A percentile compares a stretch with the other conserved stretches of the same genome.
Conservation (phyloP, 2,797 vertebrate species). For the Centropyge bicolor region DNA sequence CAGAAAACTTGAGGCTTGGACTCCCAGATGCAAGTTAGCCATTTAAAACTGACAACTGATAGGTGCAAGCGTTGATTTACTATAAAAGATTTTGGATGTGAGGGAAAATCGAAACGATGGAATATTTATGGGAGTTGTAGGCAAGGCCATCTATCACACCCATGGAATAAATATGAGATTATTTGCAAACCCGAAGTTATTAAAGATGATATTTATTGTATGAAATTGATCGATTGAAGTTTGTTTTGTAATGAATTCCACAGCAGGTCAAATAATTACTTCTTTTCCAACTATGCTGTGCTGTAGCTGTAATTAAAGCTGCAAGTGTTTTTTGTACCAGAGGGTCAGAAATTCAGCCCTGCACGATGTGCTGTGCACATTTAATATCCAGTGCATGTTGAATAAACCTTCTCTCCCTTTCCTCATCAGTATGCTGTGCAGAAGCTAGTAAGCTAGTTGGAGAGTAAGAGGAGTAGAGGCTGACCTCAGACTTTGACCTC, state of each 20-base stretch:
- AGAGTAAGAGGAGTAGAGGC: slow-evolving; percentile 53
- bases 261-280: neutral
- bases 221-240: neutral
- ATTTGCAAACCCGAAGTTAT: neutral
- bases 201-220: slow-evolving; percentile 20
- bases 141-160: slow-evolving; percentile 3
- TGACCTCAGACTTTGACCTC: slow-evolving; percentile 71
- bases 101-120: slow-evolving; percentile 3
- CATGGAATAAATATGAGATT: slow-evolving; percentile 2
- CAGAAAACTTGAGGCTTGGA: slow-evolving; percentile 38
- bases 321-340: neutral
- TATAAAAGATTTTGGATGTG: neutral
- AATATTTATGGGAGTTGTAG: slow-evolving; percentile 6
- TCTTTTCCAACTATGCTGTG: neutral
- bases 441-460: slow-evolving; percentile 28
- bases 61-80: slow-evolving; percentile 11
- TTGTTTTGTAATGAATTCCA: no score
- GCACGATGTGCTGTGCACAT: neutral
- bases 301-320: neutral
- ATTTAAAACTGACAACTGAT: slow-evolving; percentile 4
- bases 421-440: slow-evolving; percentile 21
- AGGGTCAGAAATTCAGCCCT: slow-evolving; percentile 11
- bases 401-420: slow-evolving; percentile 16
- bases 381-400: slow-evolving; percentile 4
- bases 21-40: slow-evolving; percentile 23